These are phyloP conservation scores for Halcyon senegalensis DNA, from an alignment of 2,113 vertebrate species.

Conservation along the genomic window DNA sequence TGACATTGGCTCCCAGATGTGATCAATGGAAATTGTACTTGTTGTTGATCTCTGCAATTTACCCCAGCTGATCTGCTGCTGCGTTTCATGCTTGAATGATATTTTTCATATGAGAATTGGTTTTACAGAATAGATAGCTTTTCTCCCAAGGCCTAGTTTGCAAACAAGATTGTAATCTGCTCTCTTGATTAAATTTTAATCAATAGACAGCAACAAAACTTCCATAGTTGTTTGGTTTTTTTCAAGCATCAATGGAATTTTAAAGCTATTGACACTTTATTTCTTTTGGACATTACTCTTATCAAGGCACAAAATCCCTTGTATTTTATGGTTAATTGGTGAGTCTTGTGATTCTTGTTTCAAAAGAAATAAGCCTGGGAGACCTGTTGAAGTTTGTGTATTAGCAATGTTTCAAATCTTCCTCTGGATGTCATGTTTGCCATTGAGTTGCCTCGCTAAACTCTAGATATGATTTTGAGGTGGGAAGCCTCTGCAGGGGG, in stretches of 20 bases:
- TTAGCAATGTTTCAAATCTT: background rate
- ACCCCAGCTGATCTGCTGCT: background rate
- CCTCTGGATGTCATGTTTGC: background rate
- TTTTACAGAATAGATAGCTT: background rate
- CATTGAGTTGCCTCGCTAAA: background rate
- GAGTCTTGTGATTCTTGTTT: background rate
- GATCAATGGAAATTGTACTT: background rate
- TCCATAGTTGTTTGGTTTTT: background rate
- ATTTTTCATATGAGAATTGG: background rate
- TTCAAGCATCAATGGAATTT: background rate
- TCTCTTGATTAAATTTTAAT: conserved; percentile 8
- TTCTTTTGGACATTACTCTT: background rate
- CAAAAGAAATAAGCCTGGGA: background rate
- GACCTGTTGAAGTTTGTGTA: background rate
- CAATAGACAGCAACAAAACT: background rate
- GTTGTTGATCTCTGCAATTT: background rate
- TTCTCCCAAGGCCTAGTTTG: background rate
- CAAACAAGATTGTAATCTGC: background rate
- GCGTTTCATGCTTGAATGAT: conserved; percentile 20
- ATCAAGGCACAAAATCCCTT: background rate
- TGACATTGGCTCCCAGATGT: background rate
- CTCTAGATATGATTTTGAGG: background rate
- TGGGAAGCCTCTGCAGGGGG: background rate
- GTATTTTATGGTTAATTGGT: background rate
- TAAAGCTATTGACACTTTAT: background rate